Evolutionary conservation across 2,888 invertebrate genomes (phyloP), one percentile per base, ranked within the genome.

Genomic region (Torymus auratus): DNA sequence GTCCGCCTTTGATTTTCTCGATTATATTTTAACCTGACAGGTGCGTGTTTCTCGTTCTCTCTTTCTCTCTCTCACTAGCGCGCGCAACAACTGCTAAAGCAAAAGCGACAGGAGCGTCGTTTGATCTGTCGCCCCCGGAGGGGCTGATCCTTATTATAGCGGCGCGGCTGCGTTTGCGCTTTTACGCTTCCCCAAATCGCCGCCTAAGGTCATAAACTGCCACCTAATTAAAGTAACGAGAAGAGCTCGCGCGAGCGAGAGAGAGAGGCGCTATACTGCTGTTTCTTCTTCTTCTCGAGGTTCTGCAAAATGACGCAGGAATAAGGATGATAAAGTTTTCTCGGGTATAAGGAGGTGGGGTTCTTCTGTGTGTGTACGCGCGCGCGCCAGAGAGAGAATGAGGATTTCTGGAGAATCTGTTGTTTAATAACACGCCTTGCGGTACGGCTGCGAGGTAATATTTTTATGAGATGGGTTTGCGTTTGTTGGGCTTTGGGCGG

Each of bases 11-110:
- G 88, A 89, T 89, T 89, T 88, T 84, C 85, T 82, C 86, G 88
- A 90, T 89, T 89, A 88, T 88, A 88, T 88, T 89, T 87, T 83
- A 87, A 85, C 86, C 86, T 86, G 89, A 89, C 89, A 88, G 88
- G 89, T 89, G 88, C 41, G 41, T 41, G 41, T 41, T 41, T 84
- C 69, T 67, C 62, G 56, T 52, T n/a, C 20, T 56, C 56, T 52
- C 75, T 76, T 68, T 76, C 61, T 60, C 17, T 15, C 75, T 68
- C 61, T 69, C 28, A 61, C 68, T 68, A 55, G 55, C 53, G 13
- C 3, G 23, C 20, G 12, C 61, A 55, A 11, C 62, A 74, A 80
- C 65, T 61, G 72, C 67, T 53, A 74, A 62, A 71, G 62, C 70
- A 75, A 60, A 28, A n/a, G 56, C 64, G 73, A 61, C 23, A 53